These are phyloP conservation scores for Lumbricus terrestris DNA, from an alignment of 2,888 invertebrate species.

Conservation along the genomic window DNA sequence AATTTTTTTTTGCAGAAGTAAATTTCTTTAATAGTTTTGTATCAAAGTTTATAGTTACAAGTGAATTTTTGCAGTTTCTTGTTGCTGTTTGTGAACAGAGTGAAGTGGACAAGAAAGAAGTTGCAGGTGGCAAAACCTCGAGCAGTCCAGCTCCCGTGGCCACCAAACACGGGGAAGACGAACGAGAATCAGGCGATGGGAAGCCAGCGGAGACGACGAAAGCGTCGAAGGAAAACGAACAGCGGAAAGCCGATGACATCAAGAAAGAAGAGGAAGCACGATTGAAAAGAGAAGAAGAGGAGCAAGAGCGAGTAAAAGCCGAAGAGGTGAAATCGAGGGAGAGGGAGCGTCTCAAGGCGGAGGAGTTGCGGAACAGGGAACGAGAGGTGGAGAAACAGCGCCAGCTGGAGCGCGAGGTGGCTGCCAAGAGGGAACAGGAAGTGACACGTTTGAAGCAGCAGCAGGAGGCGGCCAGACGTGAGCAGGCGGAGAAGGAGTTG, in stretches of 20 bases:
- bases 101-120: neutral
- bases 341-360: constrained; percentile 32
- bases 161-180: constrained; percentile 22
- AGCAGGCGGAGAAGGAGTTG: neutral
- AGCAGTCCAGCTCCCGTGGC: neutral
- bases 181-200: constrained; percentile 46
- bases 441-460: neutral
- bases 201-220: constrained; percentile 44
- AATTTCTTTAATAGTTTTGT: too few species aligned
- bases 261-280: constrained; percentile 24
- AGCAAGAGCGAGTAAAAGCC: constrained; percentile 30
- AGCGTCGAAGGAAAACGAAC: constrained; percentile 36
- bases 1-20: too few species aligned
- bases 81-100: neutral
- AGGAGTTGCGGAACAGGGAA: constrained; percentile 17
- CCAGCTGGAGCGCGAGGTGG: constrained; percentile 22
- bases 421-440: neutral
- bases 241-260: constrained; percentile 30
- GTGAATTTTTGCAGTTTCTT: too few species aligned
- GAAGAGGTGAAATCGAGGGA: constrained; percentile 22
- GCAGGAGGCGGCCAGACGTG: constrained; percentile 17
- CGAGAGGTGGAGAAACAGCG: constrained; percentile 38
- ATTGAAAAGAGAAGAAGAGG: constrained; percentile 27
- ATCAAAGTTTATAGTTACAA: too few species aligned
- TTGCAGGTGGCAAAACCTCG: neutral